Evolutionary conservation across 2,797 vertebrate species (phyloP).

Genomic region (Carapus acus): DNA sequence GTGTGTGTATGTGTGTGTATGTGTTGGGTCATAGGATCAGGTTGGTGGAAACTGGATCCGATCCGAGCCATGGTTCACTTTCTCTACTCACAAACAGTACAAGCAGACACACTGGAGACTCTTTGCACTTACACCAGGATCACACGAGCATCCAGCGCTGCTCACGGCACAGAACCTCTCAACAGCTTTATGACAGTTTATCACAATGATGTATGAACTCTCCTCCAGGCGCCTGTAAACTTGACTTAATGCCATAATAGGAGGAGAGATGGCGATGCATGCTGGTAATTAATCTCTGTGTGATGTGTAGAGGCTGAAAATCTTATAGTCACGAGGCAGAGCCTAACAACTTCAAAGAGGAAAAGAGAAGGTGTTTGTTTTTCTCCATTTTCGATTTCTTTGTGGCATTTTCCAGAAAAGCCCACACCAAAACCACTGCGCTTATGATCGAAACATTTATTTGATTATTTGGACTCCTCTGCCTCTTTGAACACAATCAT

Average conservation of each 20-base stretch:
- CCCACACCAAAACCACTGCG: not conserved
- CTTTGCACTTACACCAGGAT: conserved; percentile 37
- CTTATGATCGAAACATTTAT: too few species aligned
- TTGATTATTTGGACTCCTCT: not conserved
- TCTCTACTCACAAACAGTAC: conserved; percentile 48
- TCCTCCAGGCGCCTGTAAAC: not conserved
- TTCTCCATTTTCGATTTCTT: too few species aligned
- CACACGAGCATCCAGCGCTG: conserved; percentile 34
- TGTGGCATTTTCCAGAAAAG: too few species aligned
- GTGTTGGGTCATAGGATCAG: conserved; percentile 50
- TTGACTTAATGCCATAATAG: not conserved
- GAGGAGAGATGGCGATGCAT: not conserved
- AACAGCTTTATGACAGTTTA: not conserved
- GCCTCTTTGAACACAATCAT: conserved; percentile 22
- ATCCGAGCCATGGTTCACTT: conserved; percentile 55
- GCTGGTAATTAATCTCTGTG: not conserved
- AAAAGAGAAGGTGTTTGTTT: too few species aligned
- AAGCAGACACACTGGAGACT: conserved; percentile 30
- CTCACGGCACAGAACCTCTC: too few species aligned
- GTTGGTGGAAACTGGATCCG: conserved; percentile 52
- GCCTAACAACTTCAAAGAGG: conserved; percentile 5
- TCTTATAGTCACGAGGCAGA: not conserved
- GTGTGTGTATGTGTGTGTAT: conserved; percentile 4
- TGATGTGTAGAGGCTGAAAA: not conserved
- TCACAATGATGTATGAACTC: not conserved